Evolutionary conservation across 30 jellyfish, hydroid and myxozoan genomes (phyloP), one percentile per base, ranked within the genome.

Genomic region (Aurelia aurita): DNA sequence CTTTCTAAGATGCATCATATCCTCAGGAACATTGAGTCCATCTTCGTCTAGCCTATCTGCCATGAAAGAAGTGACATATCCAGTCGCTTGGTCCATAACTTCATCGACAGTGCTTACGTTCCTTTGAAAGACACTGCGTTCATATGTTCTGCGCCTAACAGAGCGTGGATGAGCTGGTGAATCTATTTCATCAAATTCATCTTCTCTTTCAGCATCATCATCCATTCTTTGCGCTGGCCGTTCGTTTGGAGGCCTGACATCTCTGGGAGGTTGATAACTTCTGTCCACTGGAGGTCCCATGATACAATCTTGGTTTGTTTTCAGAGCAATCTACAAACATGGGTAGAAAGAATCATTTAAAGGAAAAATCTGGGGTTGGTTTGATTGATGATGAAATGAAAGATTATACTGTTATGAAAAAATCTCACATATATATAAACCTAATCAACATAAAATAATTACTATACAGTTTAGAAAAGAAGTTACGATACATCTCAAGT

Each of bases 11-110:
- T 54, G 72, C 59, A 70, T 57, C 58, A 91, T 66, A 26, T 79
- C 91, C 13, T 55, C 84, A 22, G 98, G 98, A 20, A 91, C 89
- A 26, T 49, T 54, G 39, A 29, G 13, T 7, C 96, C 96, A 77
- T 91, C 96, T 8, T 70, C 79, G 22, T 78, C 88, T 94, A 91
- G 69, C 58, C 89, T 90, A 58, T 91, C 90, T 5, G 80, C 94
- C 29, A 91, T 64, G 60, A 85, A 91, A 27, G 82, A 28, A 11
- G 91, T 39, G n/a, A 91, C 74, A 34, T 76, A 58, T 6, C 79
- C 90, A 0, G 93, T 90, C 1, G 95, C 86, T 53, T 82, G 91
- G 32, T 68, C 70, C 79, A 74, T 73, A 8, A 85, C 95, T 51
- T 85, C 88, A 61, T 85, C 95, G 14, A 64, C 59, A 3, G 95